Base-by-base conservation (phyloP, 2,888 invertebrate species). In the Metacarcinus magister region DNA sequence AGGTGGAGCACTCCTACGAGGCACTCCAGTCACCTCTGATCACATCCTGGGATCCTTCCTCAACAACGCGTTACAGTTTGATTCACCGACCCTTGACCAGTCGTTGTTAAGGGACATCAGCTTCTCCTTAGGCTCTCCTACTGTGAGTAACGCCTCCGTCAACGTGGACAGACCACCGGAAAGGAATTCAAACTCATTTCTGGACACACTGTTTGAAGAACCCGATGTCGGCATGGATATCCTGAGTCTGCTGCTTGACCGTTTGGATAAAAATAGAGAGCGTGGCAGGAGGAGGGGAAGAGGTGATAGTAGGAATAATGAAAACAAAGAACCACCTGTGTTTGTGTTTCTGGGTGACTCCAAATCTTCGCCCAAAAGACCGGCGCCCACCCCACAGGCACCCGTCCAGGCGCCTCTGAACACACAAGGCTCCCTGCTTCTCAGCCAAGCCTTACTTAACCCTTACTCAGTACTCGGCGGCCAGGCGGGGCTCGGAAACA, bases 21-120 rank as follows among this genome's bases (percentile, higher is more conserved):
- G 8, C 39, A 39, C 87, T 39, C 32, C 39, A 87, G 87, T 87
- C 39, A 87, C 87, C 87, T 87, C 87, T 1, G 87, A 87, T 39
- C 87, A 87, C 87, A 87, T 87, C 87, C 39, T 87, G 39, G 87
- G 87, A 2, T 87, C 87, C 8, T 0, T 39, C 39, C 32, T 87
- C 39, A 87, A 87, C 39, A 87, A 87, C 39, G 87, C 87, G 3
- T 16, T 87, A 3, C 39, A 87, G 87, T 87, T 87, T 5, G 87
- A 39, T 3, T 87, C 87, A 16, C 87, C 87, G 39, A 39, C 39
- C 16, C 39, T 87, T 13, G 39, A 87, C 16, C 87, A 87, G 19
- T 87, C 87, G 19, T 39, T 87, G 10, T 39, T 87, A 13, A 32
- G 87, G 87, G 87, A 87, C 87, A 87, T 87, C 39, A 87, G 87